phyloP scores from a whole-genome alignment of 2,113 vertebrate genomes.

The Bufo bufo region DNA sequence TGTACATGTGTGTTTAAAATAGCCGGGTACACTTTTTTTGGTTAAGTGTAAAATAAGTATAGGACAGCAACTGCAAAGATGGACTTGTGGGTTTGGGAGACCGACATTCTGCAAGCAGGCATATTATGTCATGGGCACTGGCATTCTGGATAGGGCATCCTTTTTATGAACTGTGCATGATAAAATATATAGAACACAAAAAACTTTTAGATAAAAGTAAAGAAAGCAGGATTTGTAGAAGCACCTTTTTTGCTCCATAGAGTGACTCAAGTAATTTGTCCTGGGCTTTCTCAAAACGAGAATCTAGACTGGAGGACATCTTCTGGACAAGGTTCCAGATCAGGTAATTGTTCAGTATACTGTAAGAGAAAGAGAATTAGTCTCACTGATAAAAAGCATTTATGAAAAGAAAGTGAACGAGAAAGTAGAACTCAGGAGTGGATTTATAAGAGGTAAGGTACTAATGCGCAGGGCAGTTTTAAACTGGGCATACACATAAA shows the following conservation, averaged over 20 bases:
- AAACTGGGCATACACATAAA: too few relatives aligned
- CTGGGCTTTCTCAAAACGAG: slow-evolving; percentile 93
- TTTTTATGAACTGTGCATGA: not conserved
- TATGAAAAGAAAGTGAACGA: slow-evolving; percentile 8
- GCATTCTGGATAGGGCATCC: too few relatives aligned
- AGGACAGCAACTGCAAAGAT: too few relatives aligned
- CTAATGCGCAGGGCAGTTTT: not conserved
- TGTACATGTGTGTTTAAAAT: too few relatives aligned
- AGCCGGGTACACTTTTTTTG: too few relatives aligned
- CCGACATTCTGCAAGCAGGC: too few relatives aligned
- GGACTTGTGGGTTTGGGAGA: too few relatives aligned
- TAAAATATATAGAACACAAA: not conserved
- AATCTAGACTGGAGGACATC: slow-evolving; percentile 87
- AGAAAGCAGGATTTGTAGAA: not conserved
- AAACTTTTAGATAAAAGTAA: not conserved
- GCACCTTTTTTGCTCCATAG: slow-evolving; percentile 95
- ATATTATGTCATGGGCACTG: too few relatives aligned
- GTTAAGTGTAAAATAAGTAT: too few relatives aligned
- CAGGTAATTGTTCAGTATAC: slow-evolving; percentile 94
- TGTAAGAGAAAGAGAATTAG: slow-evolving; percentile 55
- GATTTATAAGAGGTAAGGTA: not conserved
- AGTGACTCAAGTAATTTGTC: slow-evolving; percentile 92
- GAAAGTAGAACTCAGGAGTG: not conserved
- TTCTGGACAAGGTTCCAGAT: slow-evolving; percentile 98
- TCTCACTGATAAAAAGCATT: not conserved